Base-by-base conservation (phyloP, 2,888 invertebrate genomes). In the Agrochola lota region DNA sequence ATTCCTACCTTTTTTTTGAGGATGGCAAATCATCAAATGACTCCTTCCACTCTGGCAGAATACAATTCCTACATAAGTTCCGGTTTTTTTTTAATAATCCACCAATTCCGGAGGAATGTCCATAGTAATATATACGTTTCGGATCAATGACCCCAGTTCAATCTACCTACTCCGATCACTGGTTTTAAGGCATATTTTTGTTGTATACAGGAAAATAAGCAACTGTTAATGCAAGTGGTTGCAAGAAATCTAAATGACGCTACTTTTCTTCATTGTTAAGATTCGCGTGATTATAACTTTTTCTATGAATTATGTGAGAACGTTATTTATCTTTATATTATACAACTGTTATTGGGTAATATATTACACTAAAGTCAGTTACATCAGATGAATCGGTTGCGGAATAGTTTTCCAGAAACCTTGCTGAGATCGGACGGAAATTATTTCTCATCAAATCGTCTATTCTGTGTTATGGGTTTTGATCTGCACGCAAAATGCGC, bases 291-390 rank as follows among this genome's bases (percentile, higher is more conserved):
- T 59, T 49, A 71, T 74, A 77, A 55, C 17, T 35, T 67, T 62
- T 73, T 52, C 35, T 49, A 43, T 52, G 20, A 52, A n/a, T 64
- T 26, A 49, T 81, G 60, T 52, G 17, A 43, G 67, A 40, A 35
- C 17, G 20, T 46, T 30, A 73, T 60, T 26, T 35, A 67, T 70
- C n/a, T 60, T 73, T 46, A 63, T 71, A 71, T 55, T 60, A 71
- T 68, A 15, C n/a, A 35, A 59, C 35, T 59, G 35, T 63, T 71
- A 55, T 76, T 62, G 70, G n/a, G 17, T 62, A 70, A 76, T 71
- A 57, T 57, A 57, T 57, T 52, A 35, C 23, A 52, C 11, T 35
- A 35, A 43, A 43, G 8, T 67, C 11, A 17, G 40, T 69, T 57
- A 35, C 35, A 55, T 74, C 43, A 59, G 43, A 59, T 63, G 23